Evolutionary conservation across 2,888 invertebrate species (phyloP), one percentile per base, ranked within the genome.

Genomic region (Deroplatys truncata): DNA sequence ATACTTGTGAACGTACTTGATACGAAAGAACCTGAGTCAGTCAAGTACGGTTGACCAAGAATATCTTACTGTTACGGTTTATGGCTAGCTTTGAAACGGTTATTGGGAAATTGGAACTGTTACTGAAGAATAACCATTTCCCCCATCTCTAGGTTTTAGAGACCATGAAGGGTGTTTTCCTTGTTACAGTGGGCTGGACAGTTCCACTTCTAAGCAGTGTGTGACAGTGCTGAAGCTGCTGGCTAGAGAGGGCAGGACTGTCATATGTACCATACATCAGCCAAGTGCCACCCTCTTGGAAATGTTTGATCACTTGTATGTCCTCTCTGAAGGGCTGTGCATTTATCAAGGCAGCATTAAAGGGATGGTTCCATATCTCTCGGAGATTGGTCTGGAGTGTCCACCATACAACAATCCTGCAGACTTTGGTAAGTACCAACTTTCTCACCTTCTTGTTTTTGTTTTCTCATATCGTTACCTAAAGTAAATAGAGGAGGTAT

Each of bases 341-440:
- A 95, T 98, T 91, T 99, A 98, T 93, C 96, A 97, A 92, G 99
- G 99, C 8, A 95, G 96, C 0, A 95, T 97, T 0, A 93, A 94
- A 29, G 95, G 95, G 82, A 93, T 99, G 82, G 94, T 99, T 83
- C 97, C 98, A 0, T 98, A 98, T 92, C 94, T 99, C 89, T 94
- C 95, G 13, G 95, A 95, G 20, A 95, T 97, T 82, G 97, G 96
- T 20, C 94, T 98, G 25, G 94, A 95, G 31, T 99, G 99, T 93
- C 99, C 99, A 3, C 95, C 97, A 28, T 99, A 98, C 92, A 98
- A 99, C 93, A 99, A 99, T 93, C 99, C 99, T 0, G 98, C 99
- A 20, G 99, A 99, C 94, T 99, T 97, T 93, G 95, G 98, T 98
- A 94, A 96, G 97, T 95, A 83, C 25, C 35, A 49, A 49, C 31